Evolutionary conservation across 2,113 vertebrate species (phyloP).

Genomic region (Vidua chalybeata): DNA sequence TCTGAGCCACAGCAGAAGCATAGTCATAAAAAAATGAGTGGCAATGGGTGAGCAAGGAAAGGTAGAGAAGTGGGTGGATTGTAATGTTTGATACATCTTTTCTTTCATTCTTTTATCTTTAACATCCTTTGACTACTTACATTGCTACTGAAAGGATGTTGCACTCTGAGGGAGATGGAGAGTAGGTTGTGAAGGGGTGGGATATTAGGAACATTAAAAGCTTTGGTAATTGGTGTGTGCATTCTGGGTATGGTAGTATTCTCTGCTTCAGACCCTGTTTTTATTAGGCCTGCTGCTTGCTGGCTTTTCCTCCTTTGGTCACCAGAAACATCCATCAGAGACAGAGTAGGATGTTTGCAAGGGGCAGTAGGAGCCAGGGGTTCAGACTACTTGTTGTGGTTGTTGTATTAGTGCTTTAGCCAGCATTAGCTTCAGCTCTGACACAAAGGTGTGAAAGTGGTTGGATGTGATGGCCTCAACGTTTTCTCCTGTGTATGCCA

Average conservation of each 20-base stretch:
- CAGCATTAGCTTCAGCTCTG: background rate
- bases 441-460: background rate
- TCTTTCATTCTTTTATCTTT: background rate
- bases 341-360: background rate
- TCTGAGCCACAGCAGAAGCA: background rate
- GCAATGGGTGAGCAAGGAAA: background rate
- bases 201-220: background rate
- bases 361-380: background rate
- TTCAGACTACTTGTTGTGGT: background rate
- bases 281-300: background rate
- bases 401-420: background rate
- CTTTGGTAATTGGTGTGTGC: background rate
- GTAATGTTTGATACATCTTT: background rate
- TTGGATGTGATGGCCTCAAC: background rate
- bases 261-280: background rate
- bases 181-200: background rate
- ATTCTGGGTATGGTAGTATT: background rate
- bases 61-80: background rate
- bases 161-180: background rate
- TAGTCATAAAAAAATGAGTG: background rate
- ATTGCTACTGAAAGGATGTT: background rate
- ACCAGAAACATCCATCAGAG: background rate
- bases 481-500: background rate
- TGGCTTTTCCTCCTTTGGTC: background rate
- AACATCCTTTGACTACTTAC: background rate